These are phyloP conservation scores for Pheucticus melanocephalus DNA, from an alignment of 2,113 vertebrate genomes.

Conservation along the genomic window DNA sequence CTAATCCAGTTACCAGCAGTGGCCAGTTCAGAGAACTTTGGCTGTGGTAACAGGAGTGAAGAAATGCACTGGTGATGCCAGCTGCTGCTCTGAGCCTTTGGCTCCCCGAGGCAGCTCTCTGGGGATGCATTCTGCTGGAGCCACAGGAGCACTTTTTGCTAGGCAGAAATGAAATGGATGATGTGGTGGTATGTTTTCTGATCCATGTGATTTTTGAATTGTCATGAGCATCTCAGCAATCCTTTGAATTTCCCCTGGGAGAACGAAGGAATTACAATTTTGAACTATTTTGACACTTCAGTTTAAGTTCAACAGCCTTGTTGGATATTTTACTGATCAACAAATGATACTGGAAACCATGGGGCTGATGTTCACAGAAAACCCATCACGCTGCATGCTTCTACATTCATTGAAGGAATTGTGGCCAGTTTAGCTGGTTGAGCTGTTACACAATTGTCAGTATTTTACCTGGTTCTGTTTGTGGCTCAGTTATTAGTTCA, in stretches of 20 bases:
- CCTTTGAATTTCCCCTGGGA: neutral
- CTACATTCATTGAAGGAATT: neutral
- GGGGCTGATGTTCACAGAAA: neutral
- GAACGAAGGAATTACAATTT: neutral
- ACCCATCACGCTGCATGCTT: fast-evolving
- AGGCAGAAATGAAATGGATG: neutral
- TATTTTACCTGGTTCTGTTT: neutral
- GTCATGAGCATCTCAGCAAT: neutral
- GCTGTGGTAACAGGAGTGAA: fast-evolving
- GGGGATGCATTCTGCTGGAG: neutral
- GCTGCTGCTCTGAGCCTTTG: neutral
- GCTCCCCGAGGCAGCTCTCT: neutral
- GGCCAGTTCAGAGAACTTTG: neutral
- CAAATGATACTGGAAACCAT: neutral
- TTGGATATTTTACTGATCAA: neutral
- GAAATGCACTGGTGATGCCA: neutral
- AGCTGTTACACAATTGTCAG: neutral
- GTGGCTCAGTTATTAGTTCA: neutral
- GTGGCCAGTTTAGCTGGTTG: neutral
- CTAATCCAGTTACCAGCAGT: neutral
- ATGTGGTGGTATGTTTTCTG: neutral
- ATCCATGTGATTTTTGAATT: neutral
- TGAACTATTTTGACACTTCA: neutral
- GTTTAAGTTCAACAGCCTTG: neutral
- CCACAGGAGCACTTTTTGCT: neutral